Evolutionary conservation across 2,113 vertebrate genomes (phyloP), one percentile per base, ranked within the genome.

Genomic region (Cervus canadensis): DNA sequence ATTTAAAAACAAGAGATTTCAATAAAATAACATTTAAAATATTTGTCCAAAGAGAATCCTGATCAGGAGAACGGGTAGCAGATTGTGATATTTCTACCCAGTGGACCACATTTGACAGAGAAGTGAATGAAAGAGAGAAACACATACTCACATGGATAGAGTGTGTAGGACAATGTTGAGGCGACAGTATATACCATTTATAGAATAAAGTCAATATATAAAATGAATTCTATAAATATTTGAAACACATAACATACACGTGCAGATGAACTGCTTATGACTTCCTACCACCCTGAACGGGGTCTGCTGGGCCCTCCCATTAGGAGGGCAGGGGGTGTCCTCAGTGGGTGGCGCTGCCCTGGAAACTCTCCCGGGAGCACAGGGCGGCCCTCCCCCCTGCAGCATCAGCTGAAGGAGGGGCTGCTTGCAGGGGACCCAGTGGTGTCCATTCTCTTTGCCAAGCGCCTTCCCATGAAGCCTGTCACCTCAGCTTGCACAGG

Each of bases 301-400:
- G 11, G 28, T 33, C 86, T 36, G 0, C 57, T 40, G 7, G 23
- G 15, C 62, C 33, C 56, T 43, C 17, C 79, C 52, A 23, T 14
- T 56, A 40, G 6, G 5, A 28, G 28, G 36, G 12, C 19, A 12
- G n/a, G 25, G 45, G 45, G 30, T 26, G 0, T 15, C 13, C n/a
- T 30, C 0, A 0, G 43, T 43, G 26, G 33, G 23, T 1, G 21
- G 11, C 28, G 4, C 0, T 0, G 4, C 19, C 0, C 6, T 1
- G 7, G 14, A 26, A n/a, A 17, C 25, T 3, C 26, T 25, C n/a
- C n/a, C 1, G 5, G 15, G 59, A 60, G 28, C 30, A 2, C 8
- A 0, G 36, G 6, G 12, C 1, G 6, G 5, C 0, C 26, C 45
- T 64, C 54, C 57, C 14, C 14, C 13, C n/a, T 21, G 43, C 19